A percentile compares a stretch with the other conserved stretches of the same genome.
phyloP scores from a whole-genome alignment of 1,140 invertebrate genomes.

The Drosophila lacertosa region DNA sequence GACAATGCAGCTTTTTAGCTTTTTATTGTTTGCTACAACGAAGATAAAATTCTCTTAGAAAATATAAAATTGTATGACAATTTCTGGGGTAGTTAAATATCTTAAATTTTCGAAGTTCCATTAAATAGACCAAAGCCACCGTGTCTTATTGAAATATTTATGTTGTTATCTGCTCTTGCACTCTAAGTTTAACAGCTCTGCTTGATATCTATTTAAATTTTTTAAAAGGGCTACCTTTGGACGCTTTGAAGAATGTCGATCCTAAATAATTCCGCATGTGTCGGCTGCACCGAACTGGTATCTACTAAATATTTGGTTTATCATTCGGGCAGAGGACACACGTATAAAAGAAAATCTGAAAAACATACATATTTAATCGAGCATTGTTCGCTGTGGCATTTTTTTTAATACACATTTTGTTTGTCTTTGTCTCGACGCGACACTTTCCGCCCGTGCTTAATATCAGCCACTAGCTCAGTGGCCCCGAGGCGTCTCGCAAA shows the following conservation, averaged over 20 bases:
- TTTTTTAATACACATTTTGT: neutral
- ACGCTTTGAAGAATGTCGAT: no score
- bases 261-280: neutral
- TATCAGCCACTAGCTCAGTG: slow-evolving; percentile 31
- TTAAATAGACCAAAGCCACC: no score
- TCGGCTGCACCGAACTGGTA: slow-evolving; percentile 17
- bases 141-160: no score
- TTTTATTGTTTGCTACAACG: no score
- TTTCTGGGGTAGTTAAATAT: no score
- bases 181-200: neutral
- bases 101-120: no score
- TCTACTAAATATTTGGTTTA: slow-evolving; percentile 13
- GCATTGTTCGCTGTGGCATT: slow-evolving; percentile 19
- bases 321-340: slow-evolving; percentile 20
- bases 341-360: slow-evolving; percentile 5
- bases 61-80: no score
- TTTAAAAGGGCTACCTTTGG: no score
- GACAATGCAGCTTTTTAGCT: no score
- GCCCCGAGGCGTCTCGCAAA: slow-evolving; percentile 12
- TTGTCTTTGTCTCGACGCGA: slow-evolving; percentile 16
- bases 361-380: slow-evolving; percentile 7
- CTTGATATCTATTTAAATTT: neutral
- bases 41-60: no score
- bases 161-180: neutral
- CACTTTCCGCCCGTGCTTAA: slow-evolving; percentile 23